Evolutionary conservation across 2,888 invertebrate genomes (phyloP).

Genomic region (Heliconius cydno): DNA sequence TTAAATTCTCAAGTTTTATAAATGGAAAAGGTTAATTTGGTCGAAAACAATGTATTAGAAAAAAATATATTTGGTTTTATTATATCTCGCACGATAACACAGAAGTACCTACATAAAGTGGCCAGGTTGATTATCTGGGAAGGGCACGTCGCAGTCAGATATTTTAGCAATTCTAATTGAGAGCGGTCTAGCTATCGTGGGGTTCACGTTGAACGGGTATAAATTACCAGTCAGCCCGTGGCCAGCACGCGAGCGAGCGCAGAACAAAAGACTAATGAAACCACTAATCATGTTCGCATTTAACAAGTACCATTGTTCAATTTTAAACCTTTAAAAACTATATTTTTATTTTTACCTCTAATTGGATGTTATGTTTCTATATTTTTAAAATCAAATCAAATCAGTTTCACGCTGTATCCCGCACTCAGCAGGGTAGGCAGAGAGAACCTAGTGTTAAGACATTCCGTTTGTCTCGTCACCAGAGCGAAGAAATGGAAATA

Average conservation of each 20-base stretch:
- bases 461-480: too few relatives aligned
- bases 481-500: too few relatives aligned
- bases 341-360: too few relatives aligned
- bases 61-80: not conserved
- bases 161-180: slow-evolving; percentile 50
- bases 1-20: not conserved
- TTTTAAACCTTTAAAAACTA: not conserved
- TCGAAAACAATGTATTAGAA: too few relatives aligned
- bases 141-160: slow-evolving; percentile 41
- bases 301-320: slow-evolving; percentile 7
- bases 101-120: slow-evolving; percentile 34
- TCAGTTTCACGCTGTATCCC: too few relatives aligned
- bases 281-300: slow-evolving; percentile 39
- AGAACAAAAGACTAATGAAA: slow-evolving; percentile 34
- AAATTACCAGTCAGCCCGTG: slow-evolving; percentile 38
- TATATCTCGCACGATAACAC: slow-evolving; percentile 33
- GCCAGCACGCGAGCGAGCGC: slow-evolving; percentile 39
- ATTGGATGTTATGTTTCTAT: too few relatives aligned
- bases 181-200: slow-evolving; percentile 38
- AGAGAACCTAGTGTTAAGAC: too few relatives aligned
- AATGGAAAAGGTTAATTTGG: not conserved
- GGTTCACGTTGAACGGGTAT: slow-evolving; percentile 37
- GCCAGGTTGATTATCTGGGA: slow-evolving; percentile 42
- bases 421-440: too few relatives aligned
- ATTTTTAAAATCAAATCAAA: too few relatives aligned